Evolutionary conservation across 2,888 invertebrate genomes (phyloP), one percentile per base, ranked within the genome.

Genomic region (Drosophila niveifrons): DNA sequence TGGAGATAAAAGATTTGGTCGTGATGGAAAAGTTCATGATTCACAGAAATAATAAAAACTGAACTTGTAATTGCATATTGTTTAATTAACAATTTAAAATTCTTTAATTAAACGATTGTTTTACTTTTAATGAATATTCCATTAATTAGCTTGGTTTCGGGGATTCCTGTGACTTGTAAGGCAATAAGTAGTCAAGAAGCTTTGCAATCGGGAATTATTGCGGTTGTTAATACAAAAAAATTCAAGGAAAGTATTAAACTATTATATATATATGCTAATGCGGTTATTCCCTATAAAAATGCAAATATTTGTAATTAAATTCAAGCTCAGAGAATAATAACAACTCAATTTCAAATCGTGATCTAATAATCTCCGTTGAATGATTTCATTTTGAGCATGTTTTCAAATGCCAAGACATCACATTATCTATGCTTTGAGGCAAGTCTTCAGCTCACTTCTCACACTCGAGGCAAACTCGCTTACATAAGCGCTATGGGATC

Each of bases 381-480:
- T 41, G 39, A 8, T 41, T 15, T 7, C 39, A 41, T 13, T 41
- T 41, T 6, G 13, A 8, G 13, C 13, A 6, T 23, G 23, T 39
- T 39, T 13, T 39, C 39, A 39, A 39, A 13, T 13, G 39, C 11
- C 36, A 11, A 31, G 31, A 10, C 34, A 39, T 13, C 13, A 39
- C n/a, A 13, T 41, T 41, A 41, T 15, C 39, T n/a, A 6, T 39
- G 6, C 31, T 31, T 39, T n/a, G 11, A 39, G 36, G 4, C 36
- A n/a, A 39, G 13, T 13, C 39, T 15, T 11, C 15, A 15, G 15
- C 39, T 15, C 39, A 41, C 15, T 41, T 13, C 39, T 9, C 8
- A 41, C 39, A 41, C 39, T n/a, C n/a, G 13, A 29, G 28, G 13
- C 10, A 31, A 55, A 43, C 13, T 56, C 34, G 34, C 10, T 56